phyloP scores from a whole-genome alignment of 1,140 invertebrate genomes.

The Anastrepha obliqua region DNA sequence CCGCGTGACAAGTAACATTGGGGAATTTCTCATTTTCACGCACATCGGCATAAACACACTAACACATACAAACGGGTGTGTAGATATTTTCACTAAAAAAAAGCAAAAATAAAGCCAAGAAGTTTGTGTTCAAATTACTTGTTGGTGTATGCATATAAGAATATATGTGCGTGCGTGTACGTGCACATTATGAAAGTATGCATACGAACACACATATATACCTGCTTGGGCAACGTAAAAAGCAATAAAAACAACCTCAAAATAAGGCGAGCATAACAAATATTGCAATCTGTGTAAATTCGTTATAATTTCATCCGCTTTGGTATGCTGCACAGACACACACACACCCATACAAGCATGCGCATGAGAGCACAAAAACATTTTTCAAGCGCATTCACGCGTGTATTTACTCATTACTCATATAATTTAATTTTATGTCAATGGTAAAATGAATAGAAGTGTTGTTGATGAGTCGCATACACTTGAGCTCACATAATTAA shows the following conservation, averaged over 20 bases:
- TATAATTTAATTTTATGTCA: conserved; percentile 24
- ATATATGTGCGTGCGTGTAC: background rate
- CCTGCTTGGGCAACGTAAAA: background rate
- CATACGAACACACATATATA: background rate
- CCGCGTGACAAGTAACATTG: conserved; percentile 15
- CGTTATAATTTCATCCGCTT: conserved; percentile 28
- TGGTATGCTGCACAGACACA: background rate
- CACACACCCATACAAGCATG: background rate
- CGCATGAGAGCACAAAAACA: background rate
- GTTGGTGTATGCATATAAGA: background rate
- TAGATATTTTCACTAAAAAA: conserved; percentile 3
- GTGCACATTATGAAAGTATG: too few species aligned
- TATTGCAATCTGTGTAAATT: conserved; percentile 13
- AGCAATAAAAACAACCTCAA: background rate
- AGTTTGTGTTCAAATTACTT: background rate
- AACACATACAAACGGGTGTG: background rate
- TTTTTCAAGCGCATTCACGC: background rate
- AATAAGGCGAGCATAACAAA: background rate
- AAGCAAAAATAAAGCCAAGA: background rate
- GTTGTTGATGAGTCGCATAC: too few species aligned
- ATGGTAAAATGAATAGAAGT: background rate
- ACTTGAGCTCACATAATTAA: too few species aligned
- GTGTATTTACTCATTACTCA: conserved; percentile 34
- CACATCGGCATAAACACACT: background rate
- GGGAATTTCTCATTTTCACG: conserved; percentile 45